These are phyloP conservation scores for Brachyhypopomus gauderio DNA, from an alignment of 2,113 vertebrate species.

Conservation along the genomic window DNA sequence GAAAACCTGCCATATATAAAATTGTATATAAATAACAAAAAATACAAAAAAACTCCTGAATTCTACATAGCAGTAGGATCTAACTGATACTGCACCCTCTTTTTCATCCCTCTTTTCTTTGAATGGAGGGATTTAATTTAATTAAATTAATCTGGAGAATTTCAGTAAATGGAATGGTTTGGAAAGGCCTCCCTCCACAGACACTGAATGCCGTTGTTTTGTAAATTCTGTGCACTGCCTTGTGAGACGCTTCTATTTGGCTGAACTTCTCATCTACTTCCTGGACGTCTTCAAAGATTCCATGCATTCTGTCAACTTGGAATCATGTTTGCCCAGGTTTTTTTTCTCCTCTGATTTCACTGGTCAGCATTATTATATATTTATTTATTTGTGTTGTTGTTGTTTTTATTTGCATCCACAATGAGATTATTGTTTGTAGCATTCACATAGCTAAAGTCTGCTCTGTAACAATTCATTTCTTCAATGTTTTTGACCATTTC, in stretches of 20 bases:
- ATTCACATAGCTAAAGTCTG: neutral
- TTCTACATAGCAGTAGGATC: neutral
- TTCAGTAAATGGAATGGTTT: conserved; percentile 66
- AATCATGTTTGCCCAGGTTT: neutral
- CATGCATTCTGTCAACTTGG: neutral
- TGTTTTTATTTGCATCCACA: neutral
- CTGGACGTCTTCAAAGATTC: neutral
- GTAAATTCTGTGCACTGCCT: neutral
- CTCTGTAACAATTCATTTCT: conserved; percentile 15
- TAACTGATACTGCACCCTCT: neutral
- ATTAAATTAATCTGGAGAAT: conserved; percentile 65
- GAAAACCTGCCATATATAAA: neutral
- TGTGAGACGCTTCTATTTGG: neutral
- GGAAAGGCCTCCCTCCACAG: conserved; percentile 25
- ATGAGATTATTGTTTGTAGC: neutral
- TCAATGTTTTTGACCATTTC: conserved; percentile 29
- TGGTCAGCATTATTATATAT: neutral
- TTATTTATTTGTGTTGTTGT: no score
- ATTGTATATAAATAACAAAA: neutral
- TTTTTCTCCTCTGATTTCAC: neutral
- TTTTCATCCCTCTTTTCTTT: neutral
- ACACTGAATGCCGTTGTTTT: conserved; percentile 66
- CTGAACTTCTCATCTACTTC: neutral
- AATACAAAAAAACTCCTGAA: neutral
- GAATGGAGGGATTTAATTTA: conserved; percentile 67